Evolutionary conservation across 2,797 vertebrate species (phyloP), one percentile per base, ranked within the genome.

Genomic region (Sardinella longiceps): DNA sequence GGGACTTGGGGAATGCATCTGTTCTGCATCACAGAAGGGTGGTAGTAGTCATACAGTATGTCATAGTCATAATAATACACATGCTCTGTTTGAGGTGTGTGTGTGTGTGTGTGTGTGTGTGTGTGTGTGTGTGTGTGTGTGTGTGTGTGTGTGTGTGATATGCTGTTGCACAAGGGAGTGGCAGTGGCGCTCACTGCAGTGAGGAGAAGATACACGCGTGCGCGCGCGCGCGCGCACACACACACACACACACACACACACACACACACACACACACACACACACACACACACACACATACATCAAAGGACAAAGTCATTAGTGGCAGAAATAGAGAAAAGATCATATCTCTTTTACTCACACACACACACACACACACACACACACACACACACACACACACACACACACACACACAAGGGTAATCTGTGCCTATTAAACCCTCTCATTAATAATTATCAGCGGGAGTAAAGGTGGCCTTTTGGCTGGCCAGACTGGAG

Each of bases 381-480:
- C 9, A 56, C 18, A 56, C 18, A 56, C 60, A 30, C 25, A 66
- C 60, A 30, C 60, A 66, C 60, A 33, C 28, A 33, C 60, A 15
- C 60, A 66, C 28, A 66, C 60, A 66, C 12, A 66, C 60, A 66
- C 28, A 66, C 60, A 66, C 60, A 33, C 60, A 66, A 25, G 37
- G 33, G 33, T 14, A 74, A 74, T 74, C 81, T 45, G 74, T 84
- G 80, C 84, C 45, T 84, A 83, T 86, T 77, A 86, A 87, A 81
- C 74, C 28, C 12, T 12, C 20, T 63, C 58, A 85, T 82, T 89
- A 85, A 88, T 89, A 84, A 89, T 86, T 82, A 80, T 84, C 86
- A 82, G 84, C 80, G 81, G 83, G 10, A 5, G 85, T 25, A 37
- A 82, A 85, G 84, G 82, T 80, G 25, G 2, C 81, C 85, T 86